phyloP scores from a whole-genome alignment of 1,140 invertebrate species.

The Daktulosphaira vitifoliae region DNA sequence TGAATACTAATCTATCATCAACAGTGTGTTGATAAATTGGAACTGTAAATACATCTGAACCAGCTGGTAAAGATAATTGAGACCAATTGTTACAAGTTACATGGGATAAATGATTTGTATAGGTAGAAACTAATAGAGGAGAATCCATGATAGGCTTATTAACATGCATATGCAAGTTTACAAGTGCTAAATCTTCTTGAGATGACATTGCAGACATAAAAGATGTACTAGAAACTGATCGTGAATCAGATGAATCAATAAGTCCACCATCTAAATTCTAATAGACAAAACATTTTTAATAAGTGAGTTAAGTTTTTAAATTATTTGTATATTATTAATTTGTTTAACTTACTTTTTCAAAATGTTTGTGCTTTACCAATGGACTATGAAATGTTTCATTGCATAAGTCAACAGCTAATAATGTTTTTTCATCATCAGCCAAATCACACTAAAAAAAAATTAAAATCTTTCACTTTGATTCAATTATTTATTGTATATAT shows the following conservation, averaged over 20 bases:
- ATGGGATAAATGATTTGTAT: conserved; percentile 85
- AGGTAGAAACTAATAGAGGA: conserved; percentile 87
- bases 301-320: too few species aligned
- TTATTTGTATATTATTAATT: too few species aligned
- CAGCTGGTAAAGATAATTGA: conserved; percentile 56
- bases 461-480: too few species aligned
- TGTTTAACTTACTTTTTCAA: conserved; percentile 3
- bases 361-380: conserved; percentile 8
- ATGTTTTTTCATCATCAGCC: conserved; percentile 28
- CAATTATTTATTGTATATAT: too few species aligned
- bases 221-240: conserved; percentile 71
- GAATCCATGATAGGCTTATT: conserved; percentile 90
- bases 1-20: conserved; percentile 64
- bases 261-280: conserved; percentile 32
- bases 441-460: too few species aligned
- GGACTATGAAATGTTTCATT: conserved; percentile 2
- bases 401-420: conserved; percentile 16
- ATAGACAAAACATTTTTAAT: neutral
- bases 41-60: conserved; percentile 51
- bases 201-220: conserved; percentile 55
- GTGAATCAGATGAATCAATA: conserved; percentile 53
- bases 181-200: conserved; percentile 84
- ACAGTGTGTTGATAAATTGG: conserved; percentile 61
- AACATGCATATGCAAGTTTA: conserved; percentile 90
- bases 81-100: conserved; percentile 64